Evolutionary conservation across 2,888 invertebrate genomes (phyloP), one percentile per base, ranked within the genome.

Genomic region (Machimus rusticus): DNA sequence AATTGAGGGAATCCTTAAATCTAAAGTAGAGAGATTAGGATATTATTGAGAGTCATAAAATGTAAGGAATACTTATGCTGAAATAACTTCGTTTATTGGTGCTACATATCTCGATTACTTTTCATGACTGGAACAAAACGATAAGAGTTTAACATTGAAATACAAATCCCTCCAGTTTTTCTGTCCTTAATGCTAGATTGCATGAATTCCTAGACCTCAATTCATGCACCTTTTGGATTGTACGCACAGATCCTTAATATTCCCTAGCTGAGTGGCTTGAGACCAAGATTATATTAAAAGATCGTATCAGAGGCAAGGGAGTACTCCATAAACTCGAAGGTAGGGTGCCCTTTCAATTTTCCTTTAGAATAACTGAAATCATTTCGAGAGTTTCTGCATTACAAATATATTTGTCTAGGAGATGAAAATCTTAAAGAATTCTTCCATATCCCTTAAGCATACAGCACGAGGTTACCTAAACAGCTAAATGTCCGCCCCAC

Each of bases 371-470:
- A 78, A 39, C 4, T 78, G 23, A 78, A 78, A 78, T 78, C 78
- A 78, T 39, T 78, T 39, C 19, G 43, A 37, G 43, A 78, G 43
- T 78, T 78, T 19, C 43, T 46, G 23, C 14, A 43, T 78, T 78
- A 39, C 78, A 43, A 78, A 43, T 78, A 78, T 43, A 43, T 78
- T 78, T 78, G 43, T 78, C 78, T 78, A 78, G 78, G 46, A 39
- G 78, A 78, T 78, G 39, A 43, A 78, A 78, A 78, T 78, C 78
- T 77, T 39, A 78, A 78, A n/a, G 66, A 39, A 43, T 78, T 78
- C 23, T n/a, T 39, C n/a, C 43, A 12, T 23, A 19, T 78, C 39
- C 39, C 37, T 12, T 78, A 19, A 78, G 78, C 39, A 78, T 43
- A 78, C 5, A 78, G 39, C 78, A 19, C 1, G 39, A 78, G 39